Evolutionary conservation across 2,113 vertebrate species (phyloP).

Genomic region (Peromyscus polionotus): DNA sequence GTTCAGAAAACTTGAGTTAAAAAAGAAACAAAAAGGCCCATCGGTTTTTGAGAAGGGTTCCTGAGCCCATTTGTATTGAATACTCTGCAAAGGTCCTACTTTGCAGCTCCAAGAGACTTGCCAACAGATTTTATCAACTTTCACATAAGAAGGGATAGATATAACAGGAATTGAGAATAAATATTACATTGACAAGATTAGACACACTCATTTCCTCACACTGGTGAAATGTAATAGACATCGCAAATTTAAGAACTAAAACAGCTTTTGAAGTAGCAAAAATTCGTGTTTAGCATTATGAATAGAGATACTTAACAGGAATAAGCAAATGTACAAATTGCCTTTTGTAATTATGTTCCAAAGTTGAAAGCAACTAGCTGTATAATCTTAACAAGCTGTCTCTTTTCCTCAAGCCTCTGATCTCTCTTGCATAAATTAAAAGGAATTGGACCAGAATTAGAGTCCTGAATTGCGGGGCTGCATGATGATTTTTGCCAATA

Average conservation of each 20-base stretch:
- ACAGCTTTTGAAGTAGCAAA: conserved; percentile 49
- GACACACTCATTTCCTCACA: conserved; percentile 58
- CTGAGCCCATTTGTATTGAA: background rate
- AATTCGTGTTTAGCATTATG: conserved; percentile 41
- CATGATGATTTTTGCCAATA: background rate
- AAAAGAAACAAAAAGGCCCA: background rate
- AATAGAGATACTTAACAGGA: conserved; percentile 57
- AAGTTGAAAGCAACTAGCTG: conserved; percentile 49
- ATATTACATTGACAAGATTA: conserved; percentile 52
- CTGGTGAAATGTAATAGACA: conserved; percentile 52
- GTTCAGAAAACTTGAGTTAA: conserved; percentile 45
- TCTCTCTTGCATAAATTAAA: conserved; percentile 36
- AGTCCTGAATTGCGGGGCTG: background rate
- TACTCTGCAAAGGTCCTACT: conserved; percentile 48
- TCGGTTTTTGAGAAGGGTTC: background rate
- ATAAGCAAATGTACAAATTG: conserved; percentile 57
- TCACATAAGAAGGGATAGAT: conserved; percentile 56
- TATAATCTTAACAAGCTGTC: conserved; percentile 48
- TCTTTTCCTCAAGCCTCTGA: background rate
- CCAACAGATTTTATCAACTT: conserved; percentile 62
- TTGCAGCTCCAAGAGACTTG: conserved; percentile 9
- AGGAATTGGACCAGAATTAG: background rate
- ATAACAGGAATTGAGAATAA: conserved; percentile 58
- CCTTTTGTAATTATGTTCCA: conserved; percentile 59
- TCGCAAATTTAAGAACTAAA: conserved; percentile 67